Base-by-base conservation (phyloP, 1,140 invertebrate species). In the Drosophila repleta region DNA sequence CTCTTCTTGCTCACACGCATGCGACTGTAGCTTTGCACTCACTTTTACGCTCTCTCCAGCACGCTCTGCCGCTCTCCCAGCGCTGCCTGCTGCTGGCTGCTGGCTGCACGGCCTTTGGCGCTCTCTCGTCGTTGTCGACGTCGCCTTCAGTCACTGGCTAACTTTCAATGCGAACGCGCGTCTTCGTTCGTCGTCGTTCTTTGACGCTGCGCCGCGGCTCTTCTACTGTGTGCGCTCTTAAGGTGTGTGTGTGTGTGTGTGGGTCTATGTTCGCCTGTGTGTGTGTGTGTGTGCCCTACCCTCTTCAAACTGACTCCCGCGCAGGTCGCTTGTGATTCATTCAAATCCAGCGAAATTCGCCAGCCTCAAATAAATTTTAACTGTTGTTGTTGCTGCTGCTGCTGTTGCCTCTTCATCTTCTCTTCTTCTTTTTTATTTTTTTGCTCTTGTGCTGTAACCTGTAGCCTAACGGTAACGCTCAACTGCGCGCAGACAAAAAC, bases 381-480 rank as follows among this genome's bases (percentile, higher is more conserved):
- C 20, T 64, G 43, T 53, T 37, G 39, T 81, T 43, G 35, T 15
- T 58, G 24, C 26, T 51, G 17, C 60, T 67, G 49, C 58, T n/a
- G 41, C 17, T 58, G 62, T 55, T 24, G 21, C 15, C 32, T 35
- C 26, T 39, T 24, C 29, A n/a, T n/a, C n/a, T n/a, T n/a, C n/a
- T n/a, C n/a, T n/a, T n/a, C n/a, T n/a, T n/a, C n/a, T n/a, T n/a
- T n/a, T n/a, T n/a, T n/a, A n/a, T n/a, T 32, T 66, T 64, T 49
- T 17, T 17, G 45, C 43, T 49, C 45, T 52, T 62, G 57, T 80
- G 81, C 67, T 87, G 81, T 87, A 77, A 80, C 77, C 66, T 49
- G 70, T 73, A 73, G 68, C 61, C 73, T 76, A 76, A 85, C 80
- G 73, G 77, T 85, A 85, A 85, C 79, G 75, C 66, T 88, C 81